Base-by-base conservation (phyloP, 2,888 invertebrate genomes). In the Cyclophora albipunctata region DNA sequence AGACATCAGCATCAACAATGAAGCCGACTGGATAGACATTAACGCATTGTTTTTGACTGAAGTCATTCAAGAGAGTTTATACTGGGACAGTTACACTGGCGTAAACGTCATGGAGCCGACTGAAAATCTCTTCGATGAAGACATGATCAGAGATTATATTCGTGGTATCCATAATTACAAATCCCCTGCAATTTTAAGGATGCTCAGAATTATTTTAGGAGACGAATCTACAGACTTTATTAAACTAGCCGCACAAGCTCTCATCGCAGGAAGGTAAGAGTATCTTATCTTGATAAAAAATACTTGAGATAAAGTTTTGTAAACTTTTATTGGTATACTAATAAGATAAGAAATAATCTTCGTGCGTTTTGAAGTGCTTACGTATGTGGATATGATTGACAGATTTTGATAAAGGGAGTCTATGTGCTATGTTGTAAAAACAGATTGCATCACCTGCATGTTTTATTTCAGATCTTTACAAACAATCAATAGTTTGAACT, bases 61-160 rank as follows among this genome's bases (percentile, higher is more conserved):
- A 20, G 58, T 87, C 0, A 77, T 87, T 6, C 86, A 84, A 70
- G 86, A 87, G 48, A 76, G 81, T 55, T 59, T 88, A 4, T 65
- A 75, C 0, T 63, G 62, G 3, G 88, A 88, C 51, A 70, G 71
- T 0, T 82, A 78, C 45, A 4, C 49, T 1, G 59, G 51, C 40
- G 58, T 75, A 0, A 54, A 53, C 6, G 53, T 71, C 1, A 52
- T 88, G 3, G 69, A 80, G 48, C 59, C 73, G 2, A 47, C 2
- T 0, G 58, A 59, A 0, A 58, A 75, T 35, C 34, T 87, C 0
- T 78, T 74, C 35, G 65, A 73, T 0, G 80, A 81, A 58, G 56
- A 62, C 0, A 57, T 40, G 0, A 74, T 86, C 33, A 71, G 84
- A 57, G 60, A 66, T 2, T 69, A 78, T 34, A 51, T 75, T 0